These are phyloP conservation scores for Drosophila stalkeri DNA, from an alignment of 2,888 invertebrate species.

Conservation along the genomic window DNA sequence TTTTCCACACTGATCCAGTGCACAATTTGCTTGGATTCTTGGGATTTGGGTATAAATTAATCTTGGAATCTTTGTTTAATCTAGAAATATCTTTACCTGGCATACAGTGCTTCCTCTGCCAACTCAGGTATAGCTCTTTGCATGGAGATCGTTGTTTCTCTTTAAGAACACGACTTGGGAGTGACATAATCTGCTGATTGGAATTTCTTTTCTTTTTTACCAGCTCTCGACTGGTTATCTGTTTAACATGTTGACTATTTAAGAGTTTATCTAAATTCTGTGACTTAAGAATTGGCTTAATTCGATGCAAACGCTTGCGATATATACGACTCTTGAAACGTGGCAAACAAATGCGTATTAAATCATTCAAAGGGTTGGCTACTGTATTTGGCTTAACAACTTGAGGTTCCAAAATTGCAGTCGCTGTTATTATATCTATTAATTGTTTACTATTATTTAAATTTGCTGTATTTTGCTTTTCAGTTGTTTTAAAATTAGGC, in stretches of 20 bases:
- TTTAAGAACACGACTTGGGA: neutral
- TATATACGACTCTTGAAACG: neutral
- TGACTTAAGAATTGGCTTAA: neutral
- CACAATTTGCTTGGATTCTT: neutral
- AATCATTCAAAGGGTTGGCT: neutral
- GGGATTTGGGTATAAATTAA: neutral
- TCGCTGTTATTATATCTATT: neutral
- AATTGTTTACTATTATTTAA: too few relatives aligned
- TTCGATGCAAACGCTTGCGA: neutral
- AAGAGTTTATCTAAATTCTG: neutral
- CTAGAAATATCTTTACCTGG: neutral
- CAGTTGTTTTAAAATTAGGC: neutral
- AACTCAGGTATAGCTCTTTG: neutral
- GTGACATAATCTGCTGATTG: too few relatives aligned
- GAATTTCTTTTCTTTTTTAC: neutral
- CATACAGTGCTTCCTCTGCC: neutral
- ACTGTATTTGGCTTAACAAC: neutral
- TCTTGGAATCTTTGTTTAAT: neutral
- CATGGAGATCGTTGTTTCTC: neutral
- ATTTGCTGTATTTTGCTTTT: neutral
- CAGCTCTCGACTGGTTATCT: neutral
- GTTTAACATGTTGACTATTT: neutral
- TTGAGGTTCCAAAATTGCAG: neutral
- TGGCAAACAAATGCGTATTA: neutral
- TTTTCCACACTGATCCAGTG: slow-evolving; percentile 2